Percentiles rank a stretch among this genome's conserved stretches.
Conservation (phyloP, 53 echinoderm and acorn worm genomes). For the Holothuria leucospilota region DNA sequence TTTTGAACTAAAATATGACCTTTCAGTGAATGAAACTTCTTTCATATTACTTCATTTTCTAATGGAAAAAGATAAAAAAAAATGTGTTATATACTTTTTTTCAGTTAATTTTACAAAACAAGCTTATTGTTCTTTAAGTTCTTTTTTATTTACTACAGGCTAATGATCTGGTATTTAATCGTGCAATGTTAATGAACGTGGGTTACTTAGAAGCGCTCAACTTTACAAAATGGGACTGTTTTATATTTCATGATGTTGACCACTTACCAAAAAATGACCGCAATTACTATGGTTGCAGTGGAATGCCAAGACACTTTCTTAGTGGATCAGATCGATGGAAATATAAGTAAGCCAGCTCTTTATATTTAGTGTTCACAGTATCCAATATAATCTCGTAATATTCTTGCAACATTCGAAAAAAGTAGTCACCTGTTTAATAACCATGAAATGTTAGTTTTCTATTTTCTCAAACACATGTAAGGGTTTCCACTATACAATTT, state of each 20-base stretch:
- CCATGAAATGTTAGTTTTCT: too few species aligned
- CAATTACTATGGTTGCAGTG: slow-evolving; percentile 72
- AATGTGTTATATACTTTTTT: too few species aligned
- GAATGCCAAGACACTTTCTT: slow-evolving; percentile 77
- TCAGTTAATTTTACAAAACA: not conserved
- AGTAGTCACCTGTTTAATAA: too few species aligned
- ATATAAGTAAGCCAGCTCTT: slow-evolving; percentile 68
- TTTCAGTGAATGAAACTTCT: too few species aligned
- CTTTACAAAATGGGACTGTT: slow-evolving; percentile 76
- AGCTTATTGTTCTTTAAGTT: not conserved
- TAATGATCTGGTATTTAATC: slow-evolving; percentile 70
- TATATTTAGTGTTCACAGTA: not conserved
- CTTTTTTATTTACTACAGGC: slow-evolving; percentile 51
- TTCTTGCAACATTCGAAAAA: too few species aligned
- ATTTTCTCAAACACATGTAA: too few species aligned
- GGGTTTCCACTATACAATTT: too few species aligned
- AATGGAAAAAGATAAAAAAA: too few species aligned
- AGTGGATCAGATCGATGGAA: slow-evolving; percentile 73
- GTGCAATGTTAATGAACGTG: slow-evolving; percentile 81
- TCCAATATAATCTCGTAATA: too few species aligned
- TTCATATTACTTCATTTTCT: too few species aligned
- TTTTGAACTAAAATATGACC: too few species aligned
- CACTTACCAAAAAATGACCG: slow-evolving; percentile 58
- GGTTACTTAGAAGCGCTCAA: slow-evolving; percentile 73
- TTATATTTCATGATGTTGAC: slow-evolving; percentile 72